Base-by-base conservation (phyloP, 2,888 invertebrate species). In the Globia sparganii region DNA sequence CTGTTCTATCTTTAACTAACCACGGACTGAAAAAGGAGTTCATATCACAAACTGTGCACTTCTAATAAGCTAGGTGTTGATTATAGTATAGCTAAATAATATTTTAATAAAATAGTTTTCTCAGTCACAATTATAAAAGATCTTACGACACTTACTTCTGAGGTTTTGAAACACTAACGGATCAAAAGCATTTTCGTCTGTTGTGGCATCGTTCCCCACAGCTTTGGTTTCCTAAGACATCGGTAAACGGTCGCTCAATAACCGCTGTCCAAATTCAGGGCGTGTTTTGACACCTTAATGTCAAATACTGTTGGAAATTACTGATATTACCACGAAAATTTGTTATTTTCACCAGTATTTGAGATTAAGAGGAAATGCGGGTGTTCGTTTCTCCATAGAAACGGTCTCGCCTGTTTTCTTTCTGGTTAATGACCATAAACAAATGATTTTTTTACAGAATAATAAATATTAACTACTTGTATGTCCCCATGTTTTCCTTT, bases 1-100 rank as follows among this genome's bases (percentile, higher is more conserved):
- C 46, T 37, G 59, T 34, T 56, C 34, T 49, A 56, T 21, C 46
- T 31, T 34, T 18, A 34, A 81, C 58, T 82, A 37, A 46, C 65
- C 58, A 53, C n/a, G 11, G 46, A 77, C 77, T 82, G 83, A 66
- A 59, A 43, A 59, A 82, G 40, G 28, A 77, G 78, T 79, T 66
- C 37, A 59, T 69, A 78, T 46, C n/a, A 66, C 49, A 68, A 62
- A 56, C 34, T 61, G n/a, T 83, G 77, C 46, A 43, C 83, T 76
- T 58, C 64, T 49, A 40, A 64, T 75, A 43, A 43, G 15, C 49
- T 78, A 78, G 40, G 34, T 49, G 49, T 78, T 75, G 49, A 82
- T 59, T 78, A 75, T 40, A 81, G 0, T 25, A 28, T 49, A 15
- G 28, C 56, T 34, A 34, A 76, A 77, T 65, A 15, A 76, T 74